Conservation (phyloP, 2,888 invertebrate species). For the Drosophila mettleri region DNA sequence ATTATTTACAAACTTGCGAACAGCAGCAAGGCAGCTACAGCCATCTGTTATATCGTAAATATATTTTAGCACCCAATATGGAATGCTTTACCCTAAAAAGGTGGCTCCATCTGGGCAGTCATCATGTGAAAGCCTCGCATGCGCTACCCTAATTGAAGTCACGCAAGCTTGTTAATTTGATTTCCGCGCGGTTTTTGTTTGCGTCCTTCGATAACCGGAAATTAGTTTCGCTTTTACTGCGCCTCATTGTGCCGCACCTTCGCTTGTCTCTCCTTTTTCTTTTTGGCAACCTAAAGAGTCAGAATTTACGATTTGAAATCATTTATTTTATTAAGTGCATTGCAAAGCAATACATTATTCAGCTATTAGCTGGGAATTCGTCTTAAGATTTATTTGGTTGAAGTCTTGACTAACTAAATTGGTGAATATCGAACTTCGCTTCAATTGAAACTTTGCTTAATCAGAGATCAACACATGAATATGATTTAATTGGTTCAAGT, state of each 20-base stretch:
- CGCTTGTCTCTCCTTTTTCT: not conserved
- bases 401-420: not conserved
- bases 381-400: not conserved
- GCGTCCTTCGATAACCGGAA: constrained; percentile 68
- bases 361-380: not conserved
- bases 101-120: not conserved
- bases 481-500: not conserved
- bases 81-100: not conserved
- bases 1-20: constrained; percentile 56
- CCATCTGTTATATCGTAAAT: constrained; percentile 38
- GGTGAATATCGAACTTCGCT: not conserved
- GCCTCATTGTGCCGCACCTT: constrained; percentile 39
- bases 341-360: not conserved
- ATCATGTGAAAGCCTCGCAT: constrained; percentile 4
- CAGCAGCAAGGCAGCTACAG: constrained; percentile 8
- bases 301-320: not conserved
- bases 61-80: constrained; percentile 11
- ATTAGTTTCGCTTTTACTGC: constrained; percentile 74
- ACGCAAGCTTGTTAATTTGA: constrained; percentile 68
- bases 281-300: not conserved
- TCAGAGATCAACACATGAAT: not conserved
- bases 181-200: constrained; percentile 71
- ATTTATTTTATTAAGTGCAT: not conserved
- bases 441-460: not conserved
- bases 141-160: constrained; percentile 60